Base-by-base conservation (phyloP, 2,797 vertebrate species). In the Argya squamiceps region DNA sequence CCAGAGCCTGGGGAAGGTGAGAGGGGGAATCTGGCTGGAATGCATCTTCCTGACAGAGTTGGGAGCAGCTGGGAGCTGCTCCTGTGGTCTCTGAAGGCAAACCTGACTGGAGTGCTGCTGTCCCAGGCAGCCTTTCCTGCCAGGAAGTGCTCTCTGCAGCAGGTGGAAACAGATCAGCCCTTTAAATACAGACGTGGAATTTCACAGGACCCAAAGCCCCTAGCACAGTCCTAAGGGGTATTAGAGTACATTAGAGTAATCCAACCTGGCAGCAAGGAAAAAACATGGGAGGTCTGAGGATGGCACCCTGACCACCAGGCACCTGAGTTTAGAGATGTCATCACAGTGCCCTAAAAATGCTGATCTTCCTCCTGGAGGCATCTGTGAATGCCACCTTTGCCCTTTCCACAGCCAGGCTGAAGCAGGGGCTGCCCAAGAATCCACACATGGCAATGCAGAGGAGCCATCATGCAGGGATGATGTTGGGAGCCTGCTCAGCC, bases 401-500 rank as follows among this genome's bases (percentile, higher is more conserved):
- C 30, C 84, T 71, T 46, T 37, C n/a, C 21, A 10, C 26, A 19
- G 44, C 32, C 43, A 70, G 46, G 26, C n/a, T 30, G 34, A 37
- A 76, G 82, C 18, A 9, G 63, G 23, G n/a, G 30, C 75, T 88
- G 53, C 47, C 44, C 37, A 49, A 30, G 29, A 5, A 8, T 17
- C 49, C 2, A 0, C 14, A 17, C 18, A 1, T 6, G 9, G 36
- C 1, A 1, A 2, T 36, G 53, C n/a, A n/a, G 23, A 69, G 84
- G 58, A 20, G 14, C 39, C 0, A 0, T 64, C 44, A 3, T 0
- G 0, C 32, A 39, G 34, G 13, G 43, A 10, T 59, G 64, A 20
- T 2, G 0, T 3, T 64, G 37, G 62, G 56, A 89, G 41, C 44
- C 34, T 55, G 1, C 34, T 78, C 41, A 27, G 50, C 22, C 64